A percentile compares a stretch with the other conserved stretches of the same genome.
Evolutionary conservation across 2,888 invertebrate genomes (phyloP).

Genomic region (Clostera curtula): DNA sequence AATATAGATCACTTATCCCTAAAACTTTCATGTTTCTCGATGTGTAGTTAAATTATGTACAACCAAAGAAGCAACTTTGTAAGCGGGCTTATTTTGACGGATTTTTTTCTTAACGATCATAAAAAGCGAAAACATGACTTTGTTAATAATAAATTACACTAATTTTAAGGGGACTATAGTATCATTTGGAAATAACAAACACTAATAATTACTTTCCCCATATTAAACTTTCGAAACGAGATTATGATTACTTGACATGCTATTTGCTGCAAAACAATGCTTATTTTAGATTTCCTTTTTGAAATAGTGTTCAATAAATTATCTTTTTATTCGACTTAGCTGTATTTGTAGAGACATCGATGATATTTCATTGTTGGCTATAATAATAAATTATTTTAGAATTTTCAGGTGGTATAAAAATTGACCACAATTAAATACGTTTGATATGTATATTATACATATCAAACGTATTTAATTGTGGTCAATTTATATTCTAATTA

Average conservation of each 20-base stretch:
- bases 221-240: constrained; percentile 35
- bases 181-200: constrained; percentile 51
- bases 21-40: constrained; percentile 17
- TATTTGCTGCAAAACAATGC: constrained; percentile 31
- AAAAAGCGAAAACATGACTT: constrained; percentile 52
- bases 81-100: constrained; percentile 36
- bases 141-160: constrained; percentile 56
- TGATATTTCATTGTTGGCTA: too few species aligned
- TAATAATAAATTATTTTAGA: too few species aligned
- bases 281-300: constrained; percentile 35
- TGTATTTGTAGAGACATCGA: too few species aligned
- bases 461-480: too few species aligned
- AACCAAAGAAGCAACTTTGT: constrained; percentile 40
- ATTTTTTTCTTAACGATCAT: constrained; percentile 49
- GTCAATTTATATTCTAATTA: too few species aligned
- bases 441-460: too few species aligned
- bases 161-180: constrained; percentile 41
- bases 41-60: constrained; percentile 34
- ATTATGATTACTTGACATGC: constrained; percentile 21
- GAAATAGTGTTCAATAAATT: constrained; percentile 43
- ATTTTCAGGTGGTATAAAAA: too few species aligned
- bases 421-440: too few species aligned
- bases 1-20: constrained; percentile 20
- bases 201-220: constrained; percentile 47
- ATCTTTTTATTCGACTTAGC: too few species aligned